These are phyloP conservation scores for Harpagoxenus sublaevis DNA, from an alignment of 2,888 invertebrate genomes.

Conservation along the genomic window DNA sequence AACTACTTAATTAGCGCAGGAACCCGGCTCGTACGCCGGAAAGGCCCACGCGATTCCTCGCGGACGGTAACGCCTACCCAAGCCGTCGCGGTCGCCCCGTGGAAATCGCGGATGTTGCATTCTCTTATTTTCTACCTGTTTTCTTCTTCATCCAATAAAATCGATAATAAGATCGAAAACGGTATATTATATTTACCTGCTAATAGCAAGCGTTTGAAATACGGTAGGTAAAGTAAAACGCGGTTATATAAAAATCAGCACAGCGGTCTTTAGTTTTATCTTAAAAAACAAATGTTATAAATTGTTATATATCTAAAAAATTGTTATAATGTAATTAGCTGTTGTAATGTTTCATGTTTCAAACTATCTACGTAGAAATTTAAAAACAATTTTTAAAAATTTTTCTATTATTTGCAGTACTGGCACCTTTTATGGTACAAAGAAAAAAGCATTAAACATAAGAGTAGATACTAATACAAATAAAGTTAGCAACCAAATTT, in stretches of 20 bases:
- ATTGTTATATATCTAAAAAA: background rate
- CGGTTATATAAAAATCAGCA: background rate
- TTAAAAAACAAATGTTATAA: background rate
- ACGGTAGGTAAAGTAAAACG: background rate
- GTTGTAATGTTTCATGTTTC: background rate
- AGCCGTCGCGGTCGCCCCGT: background rate
- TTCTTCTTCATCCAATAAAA: background rate
- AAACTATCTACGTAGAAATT: background rate
- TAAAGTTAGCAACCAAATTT: too few relatives aligned
- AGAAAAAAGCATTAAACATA: background rate
- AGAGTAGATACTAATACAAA: background rate
- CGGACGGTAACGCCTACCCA: constrained; percentile 30
- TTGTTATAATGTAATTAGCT: background rate
- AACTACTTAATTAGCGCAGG: constrained; percentile 73
- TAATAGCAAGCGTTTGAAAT: background rate
- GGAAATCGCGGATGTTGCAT: background rate
- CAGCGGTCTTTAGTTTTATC: background rate
- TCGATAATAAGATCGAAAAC: constrained; percentile 5
- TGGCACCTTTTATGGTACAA: background rate
- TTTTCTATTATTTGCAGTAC: background rate
- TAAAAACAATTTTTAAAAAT: too few relatives aligned
- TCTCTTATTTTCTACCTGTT: background rate
- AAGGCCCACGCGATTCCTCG: constrained; percentile 16
- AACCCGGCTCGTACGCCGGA: constrained; percentile 39
- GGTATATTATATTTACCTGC: background rate